Conservation (phyloP, 2,113 vertebrate species). For the Okapia johnstoni region DNA sequence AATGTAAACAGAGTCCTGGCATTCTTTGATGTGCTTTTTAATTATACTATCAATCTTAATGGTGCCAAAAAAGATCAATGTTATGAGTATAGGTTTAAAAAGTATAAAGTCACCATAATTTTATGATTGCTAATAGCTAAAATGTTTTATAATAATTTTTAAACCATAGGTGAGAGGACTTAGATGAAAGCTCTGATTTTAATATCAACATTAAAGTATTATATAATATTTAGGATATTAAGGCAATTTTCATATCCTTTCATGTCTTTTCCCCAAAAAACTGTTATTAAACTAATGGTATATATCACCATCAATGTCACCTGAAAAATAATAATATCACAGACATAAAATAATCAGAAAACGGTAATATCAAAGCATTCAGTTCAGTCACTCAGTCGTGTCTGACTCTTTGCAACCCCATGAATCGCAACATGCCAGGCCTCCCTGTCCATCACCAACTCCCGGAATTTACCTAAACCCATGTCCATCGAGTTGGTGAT, state of each 20-base stretch:
- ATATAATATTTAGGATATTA: background rate
- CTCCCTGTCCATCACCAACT: background rate
- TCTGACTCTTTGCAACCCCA: background rate
- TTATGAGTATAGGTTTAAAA: background rate
- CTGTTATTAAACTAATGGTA: background rate
- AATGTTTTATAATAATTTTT: background rate
- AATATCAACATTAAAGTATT: background rate
- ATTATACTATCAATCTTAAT: background rate
- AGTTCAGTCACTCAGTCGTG: background rate
- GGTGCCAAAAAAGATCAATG: background rate
- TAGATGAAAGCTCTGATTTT: conserved; percentile 3
- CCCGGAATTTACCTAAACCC: rapidly evolving
- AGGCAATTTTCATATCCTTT: background rate
- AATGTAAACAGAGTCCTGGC: background rate
- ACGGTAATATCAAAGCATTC: background rate
- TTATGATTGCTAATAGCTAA: background rate
- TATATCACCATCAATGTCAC: background rate
- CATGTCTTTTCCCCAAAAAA: background rate
- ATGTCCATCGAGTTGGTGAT: background rate
- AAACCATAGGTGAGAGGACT: background rate
- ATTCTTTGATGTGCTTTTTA: background rate
- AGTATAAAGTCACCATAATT: background rate
- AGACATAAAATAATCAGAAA: background rate
- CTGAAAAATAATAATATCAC: background rate
- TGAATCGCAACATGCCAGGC: background rate